These are phyloP conservation scores for Rhamnusium bicolor DNA, from an alignment of 2,888 invertebrate species.

Conservation along the genomic window DNA sequence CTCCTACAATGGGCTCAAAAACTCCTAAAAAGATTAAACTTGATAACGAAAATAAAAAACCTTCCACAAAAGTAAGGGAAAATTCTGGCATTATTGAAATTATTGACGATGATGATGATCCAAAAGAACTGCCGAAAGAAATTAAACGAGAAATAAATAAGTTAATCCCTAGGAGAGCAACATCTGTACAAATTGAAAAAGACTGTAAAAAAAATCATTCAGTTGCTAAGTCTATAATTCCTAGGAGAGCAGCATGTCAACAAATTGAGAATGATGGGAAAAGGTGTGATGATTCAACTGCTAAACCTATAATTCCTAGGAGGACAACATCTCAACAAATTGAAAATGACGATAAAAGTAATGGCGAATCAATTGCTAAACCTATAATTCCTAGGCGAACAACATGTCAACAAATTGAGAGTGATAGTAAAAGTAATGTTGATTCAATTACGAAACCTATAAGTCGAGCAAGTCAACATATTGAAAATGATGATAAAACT, in stretches of 20 bases:
- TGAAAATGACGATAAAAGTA: background rate
- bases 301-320: constrained; percentile 22
- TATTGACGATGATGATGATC: constrained; percentile 35
- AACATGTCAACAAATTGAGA: constrained; percentile 6
- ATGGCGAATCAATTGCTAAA: constrained; percentile 11
- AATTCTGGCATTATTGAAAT: constrained; percentile 34
- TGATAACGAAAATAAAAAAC: constrained; percentile 10
- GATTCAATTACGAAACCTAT: no score
- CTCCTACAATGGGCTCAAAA: constrained; percentile 65
- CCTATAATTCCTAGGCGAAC: constrained; percentile 35
- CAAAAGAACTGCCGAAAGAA: constrained; percentile 29
- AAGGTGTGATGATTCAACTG: background rate
- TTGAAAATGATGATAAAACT: no score
- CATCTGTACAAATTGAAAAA: background rate
- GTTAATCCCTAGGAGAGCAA: constrained; percentile 36
- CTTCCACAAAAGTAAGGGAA: constrained; percentile 34
- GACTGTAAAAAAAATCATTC: background rate
- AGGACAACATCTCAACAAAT: constrained; percentile 8
- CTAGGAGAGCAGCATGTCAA: constrained; percentile 19
- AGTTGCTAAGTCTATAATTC: constrained; percentile 35
- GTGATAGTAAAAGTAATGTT: background rate
- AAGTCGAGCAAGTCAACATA: no score
- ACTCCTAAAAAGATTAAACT: constrained; percentile 42
- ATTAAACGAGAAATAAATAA: constrained; percentile 39
- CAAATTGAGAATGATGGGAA: background rate